A percentile compares a stretch with the other conserved stretches of the same genome.
Conservation (phyloP, 2,888 invertebrate genomes). For the Hecatera dysodea region DNA sequence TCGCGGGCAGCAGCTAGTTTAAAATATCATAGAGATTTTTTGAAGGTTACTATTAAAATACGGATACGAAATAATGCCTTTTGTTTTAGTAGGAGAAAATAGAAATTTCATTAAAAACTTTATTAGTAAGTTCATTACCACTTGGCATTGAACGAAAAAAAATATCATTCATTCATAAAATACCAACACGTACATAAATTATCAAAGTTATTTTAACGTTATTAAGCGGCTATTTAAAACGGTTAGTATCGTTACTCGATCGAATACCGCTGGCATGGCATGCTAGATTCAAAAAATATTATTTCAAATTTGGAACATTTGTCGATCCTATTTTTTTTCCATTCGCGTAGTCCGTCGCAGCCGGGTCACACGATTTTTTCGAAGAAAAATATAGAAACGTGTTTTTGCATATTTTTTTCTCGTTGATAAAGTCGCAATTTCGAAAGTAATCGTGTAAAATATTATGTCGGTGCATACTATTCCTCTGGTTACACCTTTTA, state of each 20-base stretch:
- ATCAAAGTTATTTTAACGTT: constrained; percentile 46
- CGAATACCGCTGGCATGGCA: constrained; percentile 67
- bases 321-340: constrained; percentile 80
- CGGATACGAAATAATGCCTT: neutral
- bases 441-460: constrained; percentile 66
- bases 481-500: constrained; percentile 87
- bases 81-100: neutral
- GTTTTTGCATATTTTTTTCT: constrained; percentile 56
- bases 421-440: constrained; percentile 51
- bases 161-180: constrained; percentile 40
- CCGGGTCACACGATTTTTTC: constrained; percentile 75
- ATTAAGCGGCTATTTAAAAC: constrained; percentile 46
- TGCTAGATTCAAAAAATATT: constrained; percentile 72
- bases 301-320: constrained; percentile 81
- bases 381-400: constrained; percentile 57
- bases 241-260: constrained; percentile 46
- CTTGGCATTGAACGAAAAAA: constrained; percentile 6
- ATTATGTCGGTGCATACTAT: constrained; percentile 89
- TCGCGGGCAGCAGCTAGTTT: no score
- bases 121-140: constrained; percentile 7
- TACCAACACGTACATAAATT: constrained; percentile 37
- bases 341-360: constrained; percentile 75
- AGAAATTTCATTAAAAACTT: neutral
- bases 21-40: neutral
- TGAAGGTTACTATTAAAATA: neutral